Percentiles rank a stretch among this genome's conserved stretches.
These are phyloP conservation scores for Caenorhabditis angaria DNA, from an alignment of 2,888 invertebrate species.

Conservation along the genomic window DNA sequence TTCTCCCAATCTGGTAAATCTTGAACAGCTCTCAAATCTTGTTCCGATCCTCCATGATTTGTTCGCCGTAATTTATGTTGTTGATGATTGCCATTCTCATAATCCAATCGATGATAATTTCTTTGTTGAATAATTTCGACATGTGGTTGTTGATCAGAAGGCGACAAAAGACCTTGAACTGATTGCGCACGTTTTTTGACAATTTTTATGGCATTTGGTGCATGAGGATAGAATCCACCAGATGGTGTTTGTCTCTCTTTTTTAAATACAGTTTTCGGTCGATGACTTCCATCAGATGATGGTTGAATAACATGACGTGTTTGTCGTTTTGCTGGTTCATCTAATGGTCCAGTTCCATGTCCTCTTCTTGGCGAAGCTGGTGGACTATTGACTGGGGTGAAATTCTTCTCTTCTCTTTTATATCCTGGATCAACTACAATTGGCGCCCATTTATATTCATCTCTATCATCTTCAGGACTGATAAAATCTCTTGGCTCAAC, in stretches of 20 bases:
- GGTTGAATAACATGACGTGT: slow-evolving; percentile 64
- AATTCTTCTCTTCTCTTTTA: slow-evolving; percentile 70
- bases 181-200: slow-evolving; percentile 54
- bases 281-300: slow-evolving; percentile 67
- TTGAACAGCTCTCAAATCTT: slow-evolving; percentile 26
- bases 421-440: slow-evolving; percentile 66
- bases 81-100: slow-evolving; percentile 25
- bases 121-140: slow-evolving; percentile 56
- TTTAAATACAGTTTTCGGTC: slow-evolving; percentile 68
- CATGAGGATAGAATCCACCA: slow-evolving; percentile 71
- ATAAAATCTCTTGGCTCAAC: slow-evolving; percentile 49
- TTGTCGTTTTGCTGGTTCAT: slow-evolving; percentile 66
- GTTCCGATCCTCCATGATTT: slow-evolving; percentile 30
- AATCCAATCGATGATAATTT: slow-evolving; percentile 57
- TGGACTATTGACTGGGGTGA: slow-evolving; percentile 69
- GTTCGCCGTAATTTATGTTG: slow-evolving; percentile 10
- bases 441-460: slow-evolving; percentile 70
- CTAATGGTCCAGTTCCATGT: slow-evolving; percentile 60
- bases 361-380: slow-evolving; percentile 62
- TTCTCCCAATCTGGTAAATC: slow-evolving; percentile 69
- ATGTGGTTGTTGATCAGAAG: slow-evolving; percentile 39
- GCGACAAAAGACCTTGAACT: slow-evolving; percentile 33
- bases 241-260: slow-evolving; percentile 60
- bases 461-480: slow-evolving; percentile 50
- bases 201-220: slow-evolving; percentile 68